Percentiles rank a stretch among this genome's conserved stretches.
Evolutionary conservation across 2,113 vertebrate genomes (phyloP).

Genomic region (Hippopotamus amphibius): DNA sequence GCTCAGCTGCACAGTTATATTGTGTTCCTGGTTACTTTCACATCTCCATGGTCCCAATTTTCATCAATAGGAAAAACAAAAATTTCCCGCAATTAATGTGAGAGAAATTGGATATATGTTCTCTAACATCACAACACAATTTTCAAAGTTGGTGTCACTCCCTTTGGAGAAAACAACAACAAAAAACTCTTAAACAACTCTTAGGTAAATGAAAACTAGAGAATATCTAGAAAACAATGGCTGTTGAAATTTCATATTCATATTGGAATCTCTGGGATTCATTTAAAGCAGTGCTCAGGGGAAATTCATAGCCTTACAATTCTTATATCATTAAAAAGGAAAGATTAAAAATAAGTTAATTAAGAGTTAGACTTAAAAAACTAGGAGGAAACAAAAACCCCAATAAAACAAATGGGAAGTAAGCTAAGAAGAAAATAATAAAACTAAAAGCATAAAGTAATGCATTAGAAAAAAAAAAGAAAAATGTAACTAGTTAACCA

Average conservation of each 20-base stretch:
- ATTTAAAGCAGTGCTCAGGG: not conserved
- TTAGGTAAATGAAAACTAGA: not conserved
- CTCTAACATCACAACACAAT: not conserved
- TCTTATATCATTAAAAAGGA: not conserved
- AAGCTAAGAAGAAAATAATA: not conserved
- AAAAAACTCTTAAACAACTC: not conserved
- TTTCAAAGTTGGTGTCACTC: not conserved
- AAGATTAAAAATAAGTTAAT: conserved; percentile 42
- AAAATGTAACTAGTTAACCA: not conserved
- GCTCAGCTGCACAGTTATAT: not conserved
- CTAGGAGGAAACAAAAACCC: not conserved
- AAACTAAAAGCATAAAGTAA: not conserved
- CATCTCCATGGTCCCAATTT: not conserved
- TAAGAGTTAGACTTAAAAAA: not conserved
- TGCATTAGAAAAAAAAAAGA: not conserved
- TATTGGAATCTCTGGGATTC: not conserved
- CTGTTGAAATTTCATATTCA: not conserved
- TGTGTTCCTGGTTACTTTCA: not conserved
- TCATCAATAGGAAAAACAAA: conserved; percentile 17
- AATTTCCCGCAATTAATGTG: not conserved
- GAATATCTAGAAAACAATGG: not conserved
- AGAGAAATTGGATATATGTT: not conserved
- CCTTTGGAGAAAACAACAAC: not conserved
- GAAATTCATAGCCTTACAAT: conserved; percentile 33
- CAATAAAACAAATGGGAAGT: not conserved